Percentiles rank a stretch among this genome's conserved stretches.
Conservation (phyloP, 1,140 invertebrate species). For the Zaprionus africanus region DNA sequence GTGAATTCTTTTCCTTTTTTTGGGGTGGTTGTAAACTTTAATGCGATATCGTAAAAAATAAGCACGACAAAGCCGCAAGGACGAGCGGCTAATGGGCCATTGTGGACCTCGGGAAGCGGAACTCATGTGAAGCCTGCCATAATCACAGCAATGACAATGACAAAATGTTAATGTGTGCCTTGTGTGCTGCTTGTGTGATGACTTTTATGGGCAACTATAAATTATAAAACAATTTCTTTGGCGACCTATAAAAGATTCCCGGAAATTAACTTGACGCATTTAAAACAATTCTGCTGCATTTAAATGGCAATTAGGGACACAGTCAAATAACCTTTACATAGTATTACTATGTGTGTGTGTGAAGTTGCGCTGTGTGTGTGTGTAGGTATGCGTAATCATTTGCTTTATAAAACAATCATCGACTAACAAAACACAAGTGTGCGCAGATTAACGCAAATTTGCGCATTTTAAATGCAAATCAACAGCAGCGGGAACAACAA, state of each 20-base stretch:
- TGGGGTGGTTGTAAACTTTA: conserved; percentile 62
- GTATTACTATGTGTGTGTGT: background rate
- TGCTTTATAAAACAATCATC: conserved; percentile 33
- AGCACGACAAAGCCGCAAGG: conserved; percentile 30
- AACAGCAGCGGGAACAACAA: conserved; percentile 22
- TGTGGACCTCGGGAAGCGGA: conserved; percentile 7
- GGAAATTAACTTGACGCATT: conserved; percentile 41
- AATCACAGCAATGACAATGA: conserved; percentile 67
- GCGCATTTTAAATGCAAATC: conserved; percentile 75
- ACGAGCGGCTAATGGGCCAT: conserved; percentile 41
- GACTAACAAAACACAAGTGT: conserved; percentile 22
- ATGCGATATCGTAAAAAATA: conserved; percentile 63
- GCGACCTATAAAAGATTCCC: conserved; percentile 23
- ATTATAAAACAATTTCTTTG: conserved; percentile 67
- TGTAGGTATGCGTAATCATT: background rate
- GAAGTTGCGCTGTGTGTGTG: background rate
- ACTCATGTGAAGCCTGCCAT: conserved; percentile 55
- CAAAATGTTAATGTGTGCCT: conserved; percentile 61
- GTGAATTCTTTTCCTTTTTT: conserved; percentile 16
- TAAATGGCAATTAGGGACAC: conserved; percentile 68
- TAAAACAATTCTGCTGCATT: conserved; percentile 65
- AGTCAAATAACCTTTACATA: conserved; percentile 34
- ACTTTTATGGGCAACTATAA: conserved; percentile 66
- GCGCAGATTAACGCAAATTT: conserved; percentile 69
- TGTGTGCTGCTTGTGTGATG: conserved; percentile 4